Evolutionary conservation across 2,113 vertebrate genomes (phyloP).

Genomic region (Ranitomeya imitator): DNA sequence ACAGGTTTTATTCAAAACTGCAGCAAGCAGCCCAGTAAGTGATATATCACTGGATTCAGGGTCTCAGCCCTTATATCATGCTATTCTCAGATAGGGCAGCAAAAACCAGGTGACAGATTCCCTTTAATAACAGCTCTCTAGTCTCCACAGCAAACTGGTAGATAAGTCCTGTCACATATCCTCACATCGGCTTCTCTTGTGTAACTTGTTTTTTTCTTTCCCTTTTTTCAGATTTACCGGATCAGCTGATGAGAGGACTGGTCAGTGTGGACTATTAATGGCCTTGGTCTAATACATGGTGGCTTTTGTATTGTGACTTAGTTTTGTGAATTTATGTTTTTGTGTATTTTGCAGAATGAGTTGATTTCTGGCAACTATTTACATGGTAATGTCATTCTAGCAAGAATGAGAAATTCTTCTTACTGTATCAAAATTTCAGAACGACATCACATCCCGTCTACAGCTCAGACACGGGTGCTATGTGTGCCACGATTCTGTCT

Average conservation of each 20-base stretch:
- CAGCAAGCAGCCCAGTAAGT: too few relatives aligned
- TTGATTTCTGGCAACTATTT: conserved; percentile 76
- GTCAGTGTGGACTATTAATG: conserved; percentile 71
- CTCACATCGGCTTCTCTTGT: not conserved
- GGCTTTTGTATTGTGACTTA: not conserved
- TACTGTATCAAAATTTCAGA: not conserved
- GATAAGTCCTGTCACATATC: not conserved
- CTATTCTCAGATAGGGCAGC: too few relatives aligned
- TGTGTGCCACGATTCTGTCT: too few relatives aligned
- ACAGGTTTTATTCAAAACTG: too few relatives aligned
- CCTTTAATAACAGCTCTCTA: not conserved
- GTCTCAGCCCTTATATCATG: too few relatives aligned
- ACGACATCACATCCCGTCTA: rapidly evolving
- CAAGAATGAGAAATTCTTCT: not conserved
- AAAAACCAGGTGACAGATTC: too few relatives aligned
- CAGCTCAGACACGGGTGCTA: not conserved
- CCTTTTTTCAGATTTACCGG: conserved; percentile 75
- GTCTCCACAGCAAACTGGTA: too few relatives aligned
- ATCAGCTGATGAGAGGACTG: conserved; percentile 71
- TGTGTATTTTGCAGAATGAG: conserved; percentile 73
- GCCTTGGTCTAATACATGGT: not conserved
- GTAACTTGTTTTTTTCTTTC: not conserved
- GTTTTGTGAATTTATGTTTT: conserved; percentile 44
- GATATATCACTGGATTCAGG: too few relatives aligned
- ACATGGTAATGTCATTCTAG: conserved; percentile 70